These are phyloP conservation scores for Tetranychus piercei DNA, from an alignment of 2,888 invertebrate species.

Conservation along the genomic window DNA sequence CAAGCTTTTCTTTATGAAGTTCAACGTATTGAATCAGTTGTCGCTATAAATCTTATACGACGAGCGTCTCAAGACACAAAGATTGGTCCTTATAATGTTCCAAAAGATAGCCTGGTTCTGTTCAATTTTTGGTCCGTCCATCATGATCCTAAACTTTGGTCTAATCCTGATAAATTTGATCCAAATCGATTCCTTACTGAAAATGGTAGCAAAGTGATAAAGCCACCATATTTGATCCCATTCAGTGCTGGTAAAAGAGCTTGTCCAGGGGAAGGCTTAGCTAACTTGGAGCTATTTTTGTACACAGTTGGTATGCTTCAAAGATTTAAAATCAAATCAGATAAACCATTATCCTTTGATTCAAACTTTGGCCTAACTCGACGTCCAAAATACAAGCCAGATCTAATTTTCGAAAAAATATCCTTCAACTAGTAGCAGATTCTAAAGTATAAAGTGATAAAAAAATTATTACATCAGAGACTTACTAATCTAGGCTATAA, in stretches of 20 bases:
- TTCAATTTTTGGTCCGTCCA: neutral
- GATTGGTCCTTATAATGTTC: neutral
- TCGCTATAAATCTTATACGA: neutral
- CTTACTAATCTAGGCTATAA: too few species aligned
- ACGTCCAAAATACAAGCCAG: too few species aligned
- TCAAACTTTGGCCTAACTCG: too few species aligned
- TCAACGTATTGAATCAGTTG: neutral
- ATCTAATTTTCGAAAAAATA: too few species aligned
- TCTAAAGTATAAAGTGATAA: too few species aligned
- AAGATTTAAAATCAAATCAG: neutral
- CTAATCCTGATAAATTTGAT: slow-evolving; percentile 13
- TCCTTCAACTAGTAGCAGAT: too few species aligned
- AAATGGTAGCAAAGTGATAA: neutral
- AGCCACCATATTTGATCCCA: neutral
- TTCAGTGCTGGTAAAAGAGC: slow-evolving; percentile 13
- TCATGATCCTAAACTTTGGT: slow-evolving; percentile 2
- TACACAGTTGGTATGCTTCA: slow-evolving; percentile 8
- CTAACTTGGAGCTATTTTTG: neutral
- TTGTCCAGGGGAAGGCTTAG: slow-evolving; percentile 15
- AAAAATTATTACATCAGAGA: too few species aligned
- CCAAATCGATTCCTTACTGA: slow-evolving; percentile 12
- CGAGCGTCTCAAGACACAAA: neutral
- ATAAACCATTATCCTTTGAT: too few species aligned
- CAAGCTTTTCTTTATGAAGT: neutral
- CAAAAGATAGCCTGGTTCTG: slow-evolving; percentile 5